These are phyloP conservation scores for Nebria brevicollis DNA, from an alignment of 2,888 invertebrate species.

Conservation along the genomic window DNA sequence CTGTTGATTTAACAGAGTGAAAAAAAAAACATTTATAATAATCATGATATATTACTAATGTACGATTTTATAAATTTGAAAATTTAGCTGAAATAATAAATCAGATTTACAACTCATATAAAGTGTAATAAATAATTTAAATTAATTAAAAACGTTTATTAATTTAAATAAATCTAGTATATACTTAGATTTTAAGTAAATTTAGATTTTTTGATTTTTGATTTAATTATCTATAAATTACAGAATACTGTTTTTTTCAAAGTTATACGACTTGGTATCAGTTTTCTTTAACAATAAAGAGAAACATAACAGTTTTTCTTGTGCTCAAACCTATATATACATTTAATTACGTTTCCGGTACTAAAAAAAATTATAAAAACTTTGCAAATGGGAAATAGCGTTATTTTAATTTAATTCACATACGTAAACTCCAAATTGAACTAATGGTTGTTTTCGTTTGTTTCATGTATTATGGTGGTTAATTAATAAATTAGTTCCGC, in stretches of 20 bases:
- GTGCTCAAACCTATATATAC: not conserved
- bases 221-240: too few relatives aligned
- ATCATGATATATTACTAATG: not conserved
- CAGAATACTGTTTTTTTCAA: too few relatives aligned
- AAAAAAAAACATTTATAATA: not conserved
- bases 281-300: not conserved
- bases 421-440: not conserved
- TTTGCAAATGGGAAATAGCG: constrained; percentile 2
- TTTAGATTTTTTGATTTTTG: too few relatives aligned
- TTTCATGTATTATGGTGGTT: not conserved
- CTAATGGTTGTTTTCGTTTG: not conserved
- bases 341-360: constrained; percentile 16
- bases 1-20: not conserved
- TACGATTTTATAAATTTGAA: not conserved
- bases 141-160: too few relatives aligned
- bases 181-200: too few relatives aligned
- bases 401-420: not conserved
- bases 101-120: not conserved
- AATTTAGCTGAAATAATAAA: not conserved
- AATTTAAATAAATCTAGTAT: too few relatives aligned
- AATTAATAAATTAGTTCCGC: constrained; percentile 18
- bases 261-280: not conserved
- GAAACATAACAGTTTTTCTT: constrained; percentile 6
- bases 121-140: too few relatives aligned
- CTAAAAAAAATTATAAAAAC: not conserved